Evolutionary conservation across 2,113 vertebrate genomes (phyloP).

Genomic region (human): GRCh38 chr3:104787001-104787500

Average conservation of each 20-base stretch:
- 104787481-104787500: constrained; percentile 55
- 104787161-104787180: too few species aligned
- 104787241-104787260: constrained; percentile 1
- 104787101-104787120: too few species aligned
- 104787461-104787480: not conserved
- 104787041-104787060: too few species aligned
- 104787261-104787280: not conserved
- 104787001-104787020: too few species aligned
- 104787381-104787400: not conserved
- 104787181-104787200: not conserved
- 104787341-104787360: not conserved
- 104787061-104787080: too few species aligned
- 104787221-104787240: not conserved
- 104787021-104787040: too few species aligned
- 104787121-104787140: too few species aligned
- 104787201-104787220: not conserved
- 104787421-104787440: not conserved
- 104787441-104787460: not conserved
- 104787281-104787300: constrained; percentile 12
- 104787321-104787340: not conserved
- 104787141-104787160: too few species aligned
- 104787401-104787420: not conserved
- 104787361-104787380: not conserved
- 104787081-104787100: too few species aligned
- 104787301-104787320: not conserved